Percentiles rank a stretch among this genome's conserved stretches.
Conservation (phyloP, 2,113 vertebrate genomes). For the Dipodomys spectabilis region DNA sequence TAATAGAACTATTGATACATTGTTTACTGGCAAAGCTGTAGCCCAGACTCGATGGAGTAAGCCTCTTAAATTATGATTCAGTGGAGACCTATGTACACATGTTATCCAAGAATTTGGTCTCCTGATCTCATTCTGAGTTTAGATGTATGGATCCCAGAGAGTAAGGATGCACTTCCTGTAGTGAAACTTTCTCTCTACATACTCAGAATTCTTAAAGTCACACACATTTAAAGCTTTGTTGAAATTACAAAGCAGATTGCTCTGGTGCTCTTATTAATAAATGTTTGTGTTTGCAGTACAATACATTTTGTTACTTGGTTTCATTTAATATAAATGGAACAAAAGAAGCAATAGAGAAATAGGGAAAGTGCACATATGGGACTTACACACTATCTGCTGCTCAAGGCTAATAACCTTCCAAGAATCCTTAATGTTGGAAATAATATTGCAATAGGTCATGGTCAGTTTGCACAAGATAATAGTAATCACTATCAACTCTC, state of each 20-base stretch:
- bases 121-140: background rate
- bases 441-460: background rate
- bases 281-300: background rate
- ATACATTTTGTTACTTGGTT: background rate
- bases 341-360: background rate
- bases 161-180: background rate
- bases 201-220: background rate
- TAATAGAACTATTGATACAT: background rate
- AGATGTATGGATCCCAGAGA: background rate
- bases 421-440: background rate
- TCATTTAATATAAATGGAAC: background rate
- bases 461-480: background rate
- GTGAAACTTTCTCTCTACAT: background rate
- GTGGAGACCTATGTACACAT: background rate
- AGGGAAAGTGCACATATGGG: no score
- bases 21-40: background rate
- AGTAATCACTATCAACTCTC: background rate
- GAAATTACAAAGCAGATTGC: background rate
- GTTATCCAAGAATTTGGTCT: background rate
- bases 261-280: background rate
- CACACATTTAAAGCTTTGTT: background rate
- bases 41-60: background rate
- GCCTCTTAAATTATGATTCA: background rate
- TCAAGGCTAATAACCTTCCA: background rate
- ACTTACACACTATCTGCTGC: background rate